Evolutionary conservation across 2,113 vertebrate species (phyloP).

Genomic region (Xyliphius kryptos): DNA sequence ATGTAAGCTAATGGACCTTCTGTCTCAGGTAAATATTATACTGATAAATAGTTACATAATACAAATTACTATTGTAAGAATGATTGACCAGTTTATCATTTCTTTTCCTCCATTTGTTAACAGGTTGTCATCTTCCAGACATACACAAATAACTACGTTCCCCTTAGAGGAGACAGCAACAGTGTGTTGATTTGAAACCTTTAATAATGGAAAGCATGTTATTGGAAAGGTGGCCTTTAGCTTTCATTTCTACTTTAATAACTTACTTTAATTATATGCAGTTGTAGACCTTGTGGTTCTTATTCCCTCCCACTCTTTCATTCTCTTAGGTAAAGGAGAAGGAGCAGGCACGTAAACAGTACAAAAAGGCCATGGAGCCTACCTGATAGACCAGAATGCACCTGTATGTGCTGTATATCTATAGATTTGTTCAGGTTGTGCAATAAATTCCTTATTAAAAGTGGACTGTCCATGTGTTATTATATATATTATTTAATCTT

Average conservation of each 20-base stretch:
- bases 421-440: no score
- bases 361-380: conserved; percentile 76
- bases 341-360: conserved; percentile 68
- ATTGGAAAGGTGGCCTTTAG: conserved; percentile 70
- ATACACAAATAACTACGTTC: conserved; percentile 75
- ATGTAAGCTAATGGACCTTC: conserved; percentile 72
- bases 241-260: no score
- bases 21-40: conserved; percentile 76
- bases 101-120: conserved; percentile 27
- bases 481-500: no score
- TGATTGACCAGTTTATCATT: no score
- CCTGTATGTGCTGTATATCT: conserved; percentile 55
- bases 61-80: no score
- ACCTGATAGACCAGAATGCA: conserved; percentile 81
- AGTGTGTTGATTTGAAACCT: conserved; percentile 86
- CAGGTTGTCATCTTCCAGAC: conserved; percentile 81
- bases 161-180: conserved; percentile 77
- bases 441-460: not conserved
- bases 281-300: no score
- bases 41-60: no score
- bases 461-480: no score
- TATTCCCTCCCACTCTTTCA: no score
- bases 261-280: no score
- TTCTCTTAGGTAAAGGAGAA: conserved; percentile 85
- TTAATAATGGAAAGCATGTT: conserved; percentile 82